phyloP scores from a whole-genome alignment of 2,797 vertebrate genomes.

The Picus viridis region DNA sequence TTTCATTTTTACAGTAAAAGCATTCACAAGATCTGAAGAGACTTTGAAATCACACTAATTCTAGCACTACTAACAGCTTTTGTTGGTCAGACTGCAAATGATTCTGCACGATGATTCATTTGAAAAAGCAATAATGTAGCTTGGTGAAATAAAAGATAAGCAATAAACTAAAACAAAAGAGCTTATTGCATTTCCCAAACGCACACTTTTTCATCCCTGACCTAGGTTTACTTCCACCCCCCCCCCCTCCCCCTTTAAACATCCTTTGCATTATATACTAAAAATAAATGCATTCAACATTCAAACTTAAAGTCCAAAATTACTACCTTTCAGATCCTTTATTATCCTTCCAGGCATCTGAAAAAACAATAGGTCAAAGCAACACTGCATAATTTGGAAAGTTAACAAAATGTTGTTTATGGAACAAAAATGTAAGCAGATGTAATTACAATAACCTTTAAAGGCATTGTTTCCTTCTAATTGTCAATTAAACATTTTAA shows the following conservation, averaged over 20 bases:
- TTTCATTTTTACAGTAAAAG: slow-evolving; percentile 9
- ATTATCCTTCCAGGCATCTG: slow-evolving; percentile 65
- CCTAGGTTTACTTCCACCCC: not conserved
- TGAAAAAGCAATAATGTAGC: slow-evolving; percentile 23
- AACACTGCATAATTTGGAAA: slow-evolving; percentile 66
- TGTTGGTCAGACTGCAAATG: slow-evolving; percentile 21
- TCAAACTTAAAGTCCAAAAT: slow-evolving; percentile 70
- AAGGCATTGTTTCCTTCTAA: slow-evolving; percentile 12
- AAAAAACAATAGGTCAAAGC: slow-evolving; percentile 68
- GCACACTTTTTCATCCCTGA: slow-evolving; percentile 54
- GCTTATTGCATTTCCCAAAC: slow-evolving; percentile 34
- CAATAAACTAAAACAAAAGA: slow-evolving; percentile 33
- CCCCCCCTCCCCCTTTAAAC: not conserved
- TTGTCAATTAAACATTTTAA: slow-evolving; percentile 57
- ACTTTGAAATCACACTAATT: slow-evolving; percentile 18
- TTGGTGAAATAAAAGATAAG: slow-evolving; percentile 34
- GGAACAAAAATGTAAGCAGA: slow-evolving; percentile 61
- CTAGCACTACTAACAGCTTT: slow-evolving; percentile 27
- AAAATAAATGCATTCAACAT: slow-evolving; percentile 66
- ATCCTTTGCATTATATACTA: slow-evolving; percentile 50
- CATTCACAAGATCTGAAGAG: not conserved
- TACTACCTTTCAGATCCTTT: slow-evolving; percentile 70
- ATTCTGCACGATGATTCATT: slow-evolving; percentile 24
- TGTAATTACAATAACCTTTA: slow-evolving; percentile 68
- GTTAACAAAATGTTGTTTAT: slow-evolving; percentile 66